Conservation (phyloP, 2,113 vertebrate genomes). For the Aspiorhynchus laticeps region DNA sequence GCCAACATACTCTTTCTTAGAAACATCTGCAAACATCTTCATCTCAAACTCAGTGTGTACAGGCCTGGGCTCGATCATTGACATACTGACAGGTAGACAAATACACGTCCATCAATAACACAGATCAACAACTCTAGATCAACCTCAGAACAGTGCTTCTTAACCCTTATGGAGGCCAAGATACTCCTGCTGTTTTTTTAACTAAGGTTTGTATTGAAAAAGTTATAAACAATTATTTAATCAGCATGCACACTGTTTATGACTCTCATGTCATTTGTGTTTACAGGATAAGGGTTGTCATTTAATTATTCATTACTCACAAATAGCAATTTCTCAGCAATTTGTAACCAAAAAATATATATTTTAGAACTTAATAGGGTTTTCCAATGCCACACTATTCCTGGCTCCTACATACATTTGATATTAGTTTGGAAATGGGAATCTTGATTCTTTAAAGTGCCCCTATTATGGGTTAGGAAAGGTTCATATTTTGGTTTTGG, state of each 20-base stretch:
- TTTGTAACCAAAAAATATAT: too few relatives aligned
- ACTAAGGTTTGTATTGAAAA: too few relatives aligned
- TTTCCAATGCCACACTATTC: too few relatives aligned
- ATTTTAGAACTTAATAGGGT: too few relatives aligned
- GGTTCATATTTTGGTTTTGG: too few relatives aligned
- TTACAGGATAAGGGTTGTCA: too few relatives aligned
- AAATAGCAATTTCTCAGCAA: too few relatives aligned
- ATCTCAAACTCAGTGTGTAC: conserved; percentile 79
- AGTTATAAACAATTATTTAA: background rate
- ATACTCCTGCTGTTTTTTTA: too few relatives aligned
- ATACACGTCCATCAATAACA: background rate
- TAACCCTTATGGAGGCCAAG: background rate
- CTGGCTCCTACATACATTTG: too few relatives aligned
- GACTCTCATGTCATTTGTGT: background rate
- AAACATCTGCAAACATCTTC: conserved; percentile 76
- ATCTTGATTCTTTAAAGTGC: background rate
- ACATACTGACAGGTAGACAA: conserved; percentile 63
- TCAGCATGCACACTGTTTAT: background rate
- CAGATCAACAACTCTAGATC: background rate
- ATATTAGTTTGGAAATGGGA: background rate
- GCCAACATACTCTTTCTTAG: conserved; percentile 69
- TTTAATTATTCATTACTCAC: too few relatives aligned
- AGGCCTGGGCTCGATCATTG: conserved; percentile 78
- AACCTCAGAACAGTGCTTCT: background rate
- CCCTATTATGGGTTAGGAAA: too few relatives aligned